Conservation (phyloP, 2,113 vertebrate genomes). For the Clinocottus analis region DNA sequence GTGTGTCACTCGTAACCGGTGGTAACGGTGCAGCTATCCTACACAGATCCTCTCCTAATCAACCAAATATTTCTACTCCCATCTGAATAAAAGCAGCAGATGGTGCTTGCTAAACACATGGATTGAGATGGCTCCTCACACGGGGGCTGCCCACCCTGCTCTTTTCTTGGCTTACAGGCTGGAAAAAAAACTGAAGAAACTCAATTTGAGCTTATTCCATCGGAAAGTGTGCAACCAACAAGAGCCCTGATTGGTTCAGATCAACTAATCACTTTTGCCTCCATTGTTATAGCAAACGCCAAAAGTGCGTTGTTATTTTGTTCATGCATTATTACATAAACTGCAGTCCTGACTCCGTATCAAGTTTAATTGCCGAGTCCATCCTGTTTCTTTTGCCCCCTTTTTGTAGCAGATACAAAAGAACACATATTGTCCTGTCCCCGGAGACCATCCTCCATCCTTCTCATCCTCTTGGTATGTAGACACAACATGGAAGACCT, state of each 20-base stretch:
- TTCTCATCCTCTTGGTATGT: slow-evolving; percentile 46
- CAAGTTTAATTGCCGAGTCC: slow-evolving; percentile 11
- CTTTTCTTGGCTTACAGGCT: slow-evolving; percentile 62
- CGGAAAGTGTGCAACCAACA: slow-evolving; percentile 16
- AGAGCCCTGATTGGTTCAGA: slow-evolving; percentile 6
- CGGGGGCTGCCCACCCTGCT: slow-evolving; percentile 66
- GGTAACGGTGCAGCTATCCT: slow-evolving; percentile 58
- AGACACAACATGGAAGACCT: slow-evolving; percentile 43
- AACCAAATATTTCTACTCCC: slow-evolving; percentile 77
- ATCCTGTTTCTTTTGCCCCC: slow-evolving; percentile 25
- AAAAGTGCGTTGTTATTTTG: not conserved
- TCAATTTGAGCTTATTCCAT: slow-evolving; percentile 39
- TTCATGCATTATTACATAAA: slow-evolving; percentile 13
- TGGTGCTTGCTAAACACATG: slow-evolving; percentile 76
- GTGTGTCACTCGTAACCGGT: slow-evolving; percentile 49
- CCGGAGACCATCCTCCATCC: slow-evolving; percentile 16
- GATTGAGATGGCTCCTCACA: slow-evolving; percentile 69
- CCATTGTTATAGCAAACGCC: not conserved
- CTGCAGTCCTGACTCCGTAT: not conserved
- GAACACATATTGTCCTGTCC: slow-evolving; percentile 61
- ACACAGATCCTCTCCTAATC: slow-evolving; percentile 69
- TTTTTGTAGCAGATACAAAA: slow-evolving; percentile 18
- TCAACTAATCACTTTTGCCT: slow-evolving; percentile 20
- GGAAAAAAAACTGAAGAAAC: slow-evolving; percentile 41
- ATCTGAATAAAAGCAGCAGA: slow-evolving; percentile 74